Evolutionary conservation across 2,113 vertebrate genomes (phyloP).

Genomic region (Megaleporinus macrocephalus): DNA sequence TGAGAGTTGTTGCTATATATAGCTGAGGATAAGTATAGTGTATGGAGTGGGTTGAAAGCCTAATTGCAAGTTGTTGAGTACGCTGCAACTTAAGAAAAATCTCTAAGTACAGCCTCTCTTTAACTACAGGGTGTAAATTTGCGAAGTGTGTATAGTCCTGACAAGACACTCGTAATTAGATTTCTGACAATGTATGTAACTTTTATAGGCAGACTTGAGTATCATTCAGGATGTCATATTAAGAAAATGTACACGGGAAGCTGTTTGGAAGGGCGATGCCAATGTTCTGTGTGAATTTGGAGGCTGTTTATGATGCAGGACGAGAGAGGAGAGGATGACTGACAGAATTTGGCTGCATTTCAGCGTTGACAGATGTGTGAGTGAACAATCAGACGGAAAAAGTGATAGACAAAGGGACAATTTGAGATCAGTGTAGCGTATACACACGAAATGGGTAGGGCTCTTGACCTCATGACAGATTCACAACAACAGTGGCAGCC

Average conservation of each 20-base stretch:
- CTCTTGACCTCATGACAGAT: background rate
- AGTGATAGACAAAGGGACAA: background rate
- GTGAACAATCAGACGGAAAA: constrained; percentile 15
- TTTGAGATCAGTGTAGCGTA: background rate
- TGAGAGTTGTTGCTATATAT: background rate
- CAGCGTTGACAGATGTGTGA: background rate
- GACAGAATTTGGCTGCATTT: background rate
- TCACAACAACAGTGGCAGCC: background rate
- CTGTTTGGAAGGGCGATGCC: background rate
- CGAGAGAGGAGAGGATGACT: background rate
- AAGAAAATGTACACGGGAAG: background rate
- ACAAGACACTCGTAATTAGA: background rate
- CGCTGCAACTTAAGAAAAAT: background rate
- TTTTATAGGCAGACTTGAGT: background rate
- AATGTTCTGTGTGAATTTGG: background rate
- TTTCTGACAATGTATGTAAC: background rate
- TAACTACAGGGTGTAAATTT: background rate
- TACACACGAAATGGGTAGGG: background rate
- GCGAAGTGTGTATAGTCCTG: background rate
- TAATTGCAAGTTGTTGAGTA: constrained; percentile 6
- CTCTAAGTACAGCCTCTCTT: background rate
- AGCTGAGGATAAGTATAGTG: background rate
- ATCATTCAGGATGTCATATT: background rate
- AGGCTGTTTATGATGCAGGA: constrained; percentile 8
- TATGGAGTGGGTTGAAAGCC: background rate